These are phyloP conservation scores for Rhyacophila evoluta DNA, from an alignment of 2,888 invertebrate genomes.

Conservation along the genomic window DNA sequence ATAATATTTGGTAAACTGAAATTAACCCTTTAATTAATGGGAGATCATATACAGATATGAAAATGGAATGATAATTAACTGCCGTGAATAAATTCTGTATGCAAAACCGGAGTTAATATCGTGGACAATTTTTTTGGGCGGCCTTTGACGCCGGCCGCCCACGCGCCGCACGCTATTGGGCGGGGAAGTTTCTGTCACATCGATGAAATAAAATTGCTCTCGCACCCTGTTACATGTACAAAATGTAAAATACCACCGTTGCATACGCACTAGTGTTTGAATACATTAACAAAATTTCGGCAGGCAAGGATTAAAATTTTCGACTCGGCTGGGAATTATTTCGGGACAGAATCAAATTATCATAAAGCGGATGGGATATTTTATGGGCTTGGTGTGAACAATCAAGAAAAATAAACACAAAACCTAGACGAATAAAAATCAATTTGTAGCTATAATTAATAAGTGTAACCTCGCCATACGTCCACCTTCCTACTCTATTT, in stretches of 20 bases:
- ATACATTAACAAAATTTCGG: slow-evolving; percentile 12
- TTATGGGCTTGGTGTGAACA: neutral
- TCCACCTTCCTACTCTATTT: too few species aligned
- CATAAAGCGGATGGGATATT: neutral
- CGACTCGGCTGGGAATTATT: neutral
- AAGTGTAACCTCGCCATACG: too few species aligned
- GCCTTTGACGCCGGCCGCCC: slow-evolving; percentile 4
- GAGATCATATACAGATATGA: neutral
- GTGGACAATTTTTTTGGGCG: slow-evolving; percentile 11
- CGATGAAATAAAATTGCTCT: slow-evolving; percentile 15
- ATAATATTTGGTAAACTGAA: neutral
- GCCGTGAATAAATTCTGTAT: slow-evolving; percentile 19
- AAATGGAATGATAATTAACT: slow-evolving; percentile 22
- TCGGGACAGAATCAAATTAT: slow-evolving; percentile 1
- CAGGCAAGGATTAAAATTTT: neutral
- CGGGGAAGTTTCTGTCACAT: slow-evolving; percentile 14
- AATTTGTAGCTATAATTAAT: too few species aligned
- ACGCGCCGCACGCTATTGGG: neutral
- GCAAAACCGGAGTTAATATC: slow-evolving; percentile 9
- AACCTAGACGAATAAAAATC: too few species aligned
- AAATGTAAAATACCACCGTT: neutral
- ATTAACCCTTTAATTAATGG: neutral
- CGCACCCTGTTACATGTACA: neutral
- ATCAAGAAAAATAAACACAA: too few species aligned
- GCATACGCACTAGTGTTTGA: neutral